These are phyloP conservation scores for Sacculina carcini DNA, from an alignment of 2,888 invertebrate species.

Conservation along the genomic window DNA sequence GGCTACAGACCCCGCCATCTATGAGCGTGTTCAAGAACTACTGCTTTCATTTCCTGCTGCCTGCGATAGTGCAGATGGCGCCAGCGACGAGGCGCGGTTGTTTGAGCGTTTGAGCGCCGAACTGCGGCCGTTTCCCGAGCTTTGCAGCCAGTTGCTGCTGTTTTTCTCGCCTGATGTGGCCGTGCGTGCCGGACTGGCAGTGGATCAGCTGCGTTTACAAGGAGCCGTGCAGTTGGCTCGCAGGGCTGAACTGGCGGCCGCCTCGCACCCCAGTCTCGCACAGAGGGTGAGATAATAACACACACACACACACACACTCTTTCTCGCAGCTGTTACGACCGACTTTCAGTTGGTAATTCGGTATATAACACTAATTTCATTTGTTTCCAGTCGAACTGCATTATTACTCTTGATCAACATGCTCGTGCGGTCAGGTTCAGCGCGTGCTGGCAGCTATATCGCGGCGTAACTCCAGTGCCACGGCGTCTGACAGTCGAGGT, in stretches of 20 bases:
- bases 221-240: background rate
- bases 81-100: background rate
- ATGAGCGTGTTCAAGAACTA: background rate
- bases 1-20: background rate
- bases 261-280: background rate
- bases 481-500: no score
- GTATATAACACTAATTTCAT: background rate
- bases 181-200: background rate
- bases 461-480: no score
- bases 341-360: background rate
- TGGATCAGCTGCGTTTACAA: background rate
- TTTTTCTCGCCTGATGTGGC: background rate
- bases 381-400: background rate
- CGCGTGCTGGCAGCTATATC: background rate
- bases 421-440: background rate
- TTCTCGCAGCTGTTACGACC: no score
- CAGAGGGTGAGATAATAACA: background rate
- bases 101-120: background rate
- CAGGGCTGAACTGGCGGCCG: background rate
- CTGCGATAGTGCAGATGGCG: background rate
- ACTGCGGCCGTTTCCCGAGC: background rate
- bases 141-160: background rate
- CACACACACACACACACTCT: no score
- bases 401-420: background rate
- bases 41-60: background rate